Evolutionary conservation across 2,113 vertebrate species (phyloP).

Genomic region (Megaceryle maxima): DNA sequence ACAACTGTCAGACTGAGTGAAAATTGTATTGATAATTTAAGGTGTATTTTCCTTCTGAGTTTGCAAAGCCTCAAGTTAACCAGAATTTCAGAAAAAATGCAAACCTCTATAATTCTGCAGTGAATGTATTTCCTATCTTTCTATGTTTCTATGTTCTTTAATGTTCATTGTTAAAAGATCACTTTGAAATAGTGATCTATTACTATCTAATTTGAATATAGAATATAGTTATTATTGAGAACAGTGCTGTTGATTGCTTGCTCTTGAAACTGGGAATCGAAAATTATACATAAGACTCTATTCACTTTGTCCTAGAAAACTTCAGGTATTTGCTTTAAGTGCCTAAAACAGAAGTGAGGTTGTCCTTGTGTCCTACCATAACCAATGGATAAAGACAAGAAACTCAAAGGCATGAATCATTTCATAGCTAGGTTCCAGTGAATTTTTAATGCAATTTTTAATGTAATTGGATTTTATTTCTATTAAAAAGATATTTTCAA

Average conservation of each 20-base stretch:
- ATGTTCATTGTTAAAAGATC: not conserved
- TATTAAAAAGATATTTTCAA: not conserved
- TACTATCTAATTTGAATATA: not conserved
- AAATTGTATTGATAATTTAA: slow-evolving; percentile 47
- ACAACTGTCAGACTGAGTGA: slow-evolving; percentile 18
- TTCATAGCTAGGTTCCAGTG: not conserved
- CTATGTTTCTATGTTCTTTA: not conserved
- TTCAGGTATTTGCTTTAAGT: not conserved
- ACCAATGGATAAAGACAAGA: not conserved
- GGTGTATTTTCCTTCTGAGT: not conserved
- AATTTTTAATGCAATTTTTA: not conserved
- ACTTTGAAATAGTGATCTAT: not conserved
- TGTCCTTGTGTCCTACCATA: not conserved
- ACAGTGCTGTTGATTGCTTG: not conserved
- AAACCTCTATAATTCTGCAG: not conserved
- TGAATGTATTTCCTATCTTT: not conserved
- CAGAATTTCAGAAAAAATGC: not conserved
- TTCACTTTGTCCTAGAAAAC: not conserved
- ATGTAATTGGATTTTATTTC: not conserved
- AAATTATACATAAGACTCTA: not conserved
- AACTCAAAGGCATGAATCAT: not conserved
- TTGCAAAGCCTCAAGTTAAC: not conserved
- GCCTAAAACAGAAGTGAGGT: not conserved
- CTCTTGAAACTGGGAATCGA: not conserved
- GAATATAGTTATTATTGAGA: not conserved